Base-by-base conservation (phyloP, 2,113 vertebrate genomes). In the Anguilla rostrata region DNA sequence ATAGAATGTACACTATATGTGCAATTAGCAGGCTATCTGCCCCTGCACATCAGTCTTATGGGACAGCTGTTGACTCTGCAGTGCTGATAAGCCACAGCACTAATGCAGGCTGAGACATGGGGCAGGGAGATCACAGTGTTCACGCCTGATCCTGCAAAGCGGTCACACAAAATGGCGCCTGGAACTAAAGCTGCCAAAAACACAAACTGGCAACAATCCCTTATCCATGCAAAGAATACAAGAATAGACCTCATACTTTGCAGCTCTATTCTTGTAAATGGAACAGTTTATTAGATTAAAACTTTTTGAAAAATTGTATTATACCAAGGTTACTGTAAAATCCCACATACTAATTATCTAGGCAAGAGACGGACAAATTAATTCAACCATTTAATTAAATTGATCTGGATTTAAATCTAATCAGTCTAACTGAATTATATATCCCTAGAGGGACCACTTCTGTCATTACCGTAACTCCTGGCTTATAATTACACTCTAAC, bases 401-500 rank as follows among this genome's bases (percentile, higher is more conserved):
- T 82, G 87, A 85, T 90, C 89, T 89, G 43, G 83, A 88, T 82
- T 90, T 85, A 88, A 88, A 88, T 89, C 85, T 49, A 78, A 60
- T 78, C 75, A 39, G 56, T 84, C 85, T 81, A 46, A 53, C 85
- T 82, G 75, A 89, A 86, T 82, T 75, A 75, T 9, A 4, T 34
- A 34, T 9, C 71, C 71, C 71, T 14, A 75, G 71, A 75, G 71
- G n/a, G 71, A 12, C 71, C 16, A 5, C 71, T 75, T 34, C 71
- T 75, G 71, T 14, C 71, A 75, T 75, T 75, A 75, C 26, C 26
- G 12, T 75, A 75, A 75, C 40, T 40, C 34, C 79, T 26, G 43
- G 22, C 2, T 83, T 1, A 39, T 22, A 57, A 81, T 20, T 66
- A 88, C 71, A 75, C 71, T 29, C 71, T n/a, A 75, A 75, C 71